Conservation (phyloP, 2,113 vertebrate species). For the Gyps fulvus region DNA sequence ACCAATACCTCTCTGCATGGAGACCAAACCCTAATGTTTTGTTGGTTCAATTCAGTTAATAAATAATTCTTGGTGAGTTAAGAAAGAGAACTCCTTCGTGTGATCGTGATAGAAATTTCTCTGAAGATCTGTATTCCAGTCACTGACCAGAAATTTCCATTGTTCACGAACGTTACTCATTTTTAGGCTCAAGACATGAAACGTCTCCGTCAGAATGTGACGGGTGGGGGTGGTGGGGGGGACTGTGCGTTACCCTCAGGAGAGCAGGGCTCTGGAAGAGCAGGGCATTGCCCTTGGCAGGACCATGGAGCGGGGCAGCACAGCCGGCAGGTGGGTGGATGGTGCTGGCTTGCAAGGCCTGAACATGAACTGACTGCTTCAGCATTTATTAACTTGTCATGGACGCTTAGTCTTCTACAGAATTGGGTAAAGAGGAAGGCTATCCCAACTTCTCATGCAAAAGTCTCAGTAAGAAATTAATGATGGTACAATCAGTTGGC, state of each 20-base stretch:
- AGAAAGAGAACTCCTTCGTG: not conserved
- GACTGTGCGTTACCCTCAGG: not conserved
- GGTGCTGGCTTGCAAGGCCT: not conserved
- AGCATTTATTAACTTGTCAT: fast-evolving
- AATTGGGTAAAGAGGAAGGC: not conserved
- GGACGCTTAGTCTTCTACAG: fast-evolving
- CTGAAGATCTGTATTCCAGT: not conserved
- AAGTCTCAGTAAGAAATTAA: not conserved
- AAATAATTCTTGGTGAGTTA: not conserved
- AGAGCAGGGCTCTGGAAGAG: not conserved
- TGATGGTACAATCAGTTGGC: not conserved
- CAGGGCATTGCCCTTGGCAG: not conserved
- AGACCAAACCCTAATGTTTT: not conserved
- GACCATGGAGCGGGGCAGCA: not conserved
- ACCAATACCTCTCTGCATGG: not conserved
- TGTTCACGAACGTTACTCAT: not conserved
- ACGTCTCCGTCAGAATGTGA: not conserved
- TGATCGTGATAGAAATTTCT: not conserved
- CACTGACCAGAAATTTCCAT: not conserved
- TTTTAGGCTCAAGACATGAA: not conserved
- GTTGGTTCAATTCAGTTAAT: not conserved
- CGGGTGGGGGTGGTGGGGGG: not conserved
- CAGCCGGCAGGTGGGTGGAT: not conserved
- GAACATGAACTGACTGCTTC: not conserved
- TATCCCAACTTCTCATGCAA: fast-evolving